Base-by-base conservation (phyloP, 1,140 invertebrate species). In the Batillaria attramentaria region DNA sequence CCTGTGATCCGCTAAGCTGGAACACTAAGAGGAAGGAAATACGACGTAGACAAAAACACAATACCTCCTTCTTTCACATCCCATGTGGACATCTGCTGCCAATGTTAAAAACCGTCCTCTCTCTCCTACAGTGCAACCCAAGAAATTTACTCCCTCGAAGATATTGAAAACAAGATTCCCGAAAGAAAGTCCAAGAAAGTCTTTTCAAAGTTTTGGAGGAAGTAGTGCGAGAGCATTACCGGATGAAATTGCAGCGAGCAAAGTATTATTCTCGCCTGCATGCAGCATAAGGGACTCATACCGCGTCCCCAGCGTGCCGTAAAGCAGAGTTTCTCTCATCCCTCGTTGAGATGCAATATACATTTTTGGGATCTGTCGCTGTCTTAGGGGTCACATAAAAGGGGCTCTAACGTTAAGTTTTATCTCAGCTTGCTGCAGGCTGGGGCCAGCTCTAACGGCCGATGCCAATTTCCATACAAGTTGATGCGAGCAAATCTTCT, bases 401-500 rank as follows among this genome's bases (percentile, higher is more conserved):
- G 54, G n/a, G 31, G 57, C 54, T 62, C 46, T 75, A 75, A 75
- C 73, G 20, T 39, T 75, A 75, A 75, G 73, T 75, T 75, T 75
- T 42, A 75, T 75, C 57, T 41, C 54, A 75, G 37, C 73, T 57
- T 8, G 35, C 57, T 50, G 73, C 60, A 31, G 28, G 28, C 3
- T 31, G 35, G 1, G 39, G 1, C 73, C 28, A 39, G 57, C 73
- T 8, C 35, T 42, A 57, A 42, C 73, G 60, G 73, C 73, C 57
- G 62, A 75, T 75, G 73, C 73, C 57, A 75, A 75, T 75, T 75
- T 75, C 73, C 73, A 75, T 75, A 75, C 73, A 75, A 75, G 73
- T 75, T 75, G 54, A 75, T 75, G 73, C 73, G 73, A 75, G 73
- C 54, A 75, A 75, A 75, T 75, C 73, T 75, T 75, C 73, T 75